phyloP scores from a whole-genome alignment of 2,113 vertebrate genomes.

The Malurus elegans region DNA sequence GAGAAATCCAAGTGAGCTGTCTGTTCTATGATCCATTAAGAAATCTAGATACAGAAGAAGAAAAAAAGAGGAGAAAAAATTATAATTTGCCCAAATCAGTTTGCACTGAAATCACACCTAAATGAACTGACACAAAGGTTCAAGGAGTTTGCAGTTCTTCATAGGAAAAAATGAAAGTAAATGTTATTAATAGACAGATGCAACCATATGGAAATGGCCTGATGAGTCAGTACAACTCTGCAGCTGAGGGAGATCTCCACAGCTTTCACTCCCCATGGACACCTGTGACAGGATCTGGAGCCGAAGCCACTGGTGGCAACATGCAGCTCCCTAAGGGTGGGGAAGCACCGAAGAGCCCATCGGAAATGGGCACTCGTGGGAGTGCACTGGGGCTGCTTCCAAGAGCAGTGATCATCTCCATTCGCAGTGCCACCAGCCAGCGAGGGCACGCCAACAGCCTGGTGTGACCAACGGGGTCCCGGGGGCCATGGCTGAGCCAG shows the following conservation, averaged over 20 bases:
- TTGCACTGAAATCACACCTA: neutral
- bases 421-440: accelerated
- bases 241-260: neutral
- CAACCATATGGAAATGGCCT: neutral
- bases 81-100: neutral
- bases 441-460: neutral
- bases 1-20: neutral
- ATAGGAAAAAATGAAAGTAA: neutral
- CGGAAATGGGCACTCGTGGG: accelerated
- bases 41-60: neutral
- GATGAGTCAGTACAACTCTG: neutral
- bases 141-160: neutral
- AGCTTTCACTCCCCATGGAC: neutral
- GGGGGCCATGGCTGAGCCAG: no score
- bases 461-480: no score
- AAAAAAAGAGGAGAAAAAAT: neutral
- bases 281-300: neutral
- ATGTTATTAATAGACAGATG: neutral
- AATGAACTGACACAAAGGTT: neutral
- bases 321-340: neutral
- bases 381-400: accelerated
- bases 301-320: neutral
- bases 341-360: accelerated
- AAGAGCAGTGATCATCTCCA: neutral
- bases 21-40: neutral